A percentile compares a stretch with the other conserved stretches of the same genome.
Evolutionary conservation across 2,113 vertebrate species (phyloP).

Genomic region (Penelope pileata): DNA sequence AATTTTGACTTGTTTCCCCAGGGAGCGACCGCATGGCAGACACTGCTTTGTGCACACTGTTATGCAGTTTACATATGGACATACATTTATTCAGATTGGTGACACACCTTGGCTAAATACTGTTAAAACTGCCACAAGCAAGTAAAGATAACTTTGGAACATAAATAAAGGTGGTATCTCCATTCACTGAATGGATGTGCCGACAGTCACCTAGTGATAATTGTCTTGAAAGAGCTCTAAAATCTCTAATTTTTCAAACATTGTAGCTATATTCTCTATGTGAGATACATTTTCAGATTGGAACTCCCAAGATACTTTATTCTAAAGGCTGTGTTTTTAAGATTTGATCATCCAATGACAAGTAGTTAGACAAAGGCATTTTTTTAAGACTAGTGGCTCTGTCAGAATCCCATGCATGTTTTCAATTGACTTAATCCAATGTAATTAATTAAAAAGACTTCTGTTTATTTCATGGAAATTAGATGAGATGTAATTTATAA

Average conservation of each 20-base stretch:
- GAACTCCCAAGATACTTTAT: neutral
- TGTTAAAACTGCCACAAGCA: neutral
- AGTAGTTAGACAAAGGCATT: neutral
- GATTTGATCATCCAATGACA: neutral
- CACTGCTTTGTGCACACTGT: neutral
- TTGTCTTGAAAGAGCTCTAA: neutral
- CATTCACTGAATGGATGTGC: neutral
- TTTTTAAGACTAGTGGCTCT: neutral
- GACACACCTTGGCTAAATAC: neutral
- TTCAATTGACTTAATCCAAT: neutral
- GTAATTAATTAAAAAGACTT: slow-evolving; percentile 19
- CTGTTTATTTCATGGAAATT: slow-evolving; percentile 25
- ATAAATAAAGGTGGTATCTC: neutral
- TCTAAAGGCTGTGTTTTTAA: neutral
- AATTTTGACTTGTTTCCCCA: neutral
- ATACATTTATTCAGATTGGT: neutral
- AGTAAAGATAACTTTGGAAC: neutral
- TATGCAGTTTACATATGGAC: neutral
- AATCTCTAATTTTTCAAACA: neutral
- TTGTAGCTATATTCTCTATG: neutral
- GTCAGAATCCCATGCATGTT: neutral
- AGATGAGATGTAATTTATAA: neutral
- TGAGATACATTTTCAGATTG: neutral
- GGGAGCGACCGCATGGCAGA: neutral
- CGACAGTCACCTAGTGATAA: neutral